Evolutionary conservation across 2,888 invertebrate genomes (phyloP), one percentile per base, ranked within the genome.

Genomic region (Ganaspis brasiliensis): DNA sequence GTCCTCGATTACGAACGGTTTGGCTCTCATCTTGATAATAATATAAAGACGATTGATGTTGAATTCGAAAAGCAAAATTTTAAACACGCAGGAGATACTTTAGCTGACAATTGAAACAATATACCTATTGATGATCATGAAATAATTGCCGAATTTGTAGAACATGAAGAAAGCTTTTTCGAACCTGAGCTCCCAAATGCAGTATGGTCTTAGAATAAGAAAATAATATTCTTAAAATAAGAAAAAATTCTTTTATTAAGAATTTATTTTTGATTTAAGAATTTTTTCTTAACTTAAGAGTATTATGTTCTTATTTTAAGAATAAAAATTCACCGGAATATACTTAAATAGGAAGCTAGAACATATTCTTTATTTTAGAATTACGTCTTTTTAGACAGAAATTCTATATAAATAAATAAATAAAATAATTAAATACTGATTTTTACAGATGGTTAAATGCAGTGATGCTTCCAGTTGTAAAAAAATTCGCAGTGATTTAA

Each of bases 31-130:
- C 80, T 89, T n/a, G 83, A 89, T 78, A 59, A 67, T 24, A 70
- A 72, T 57, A 85, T 85, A 14, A 81, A 78, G 74, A 90, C 85
- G 5, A 81, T 87, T 73, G 86, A 91, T 74, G 19, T 73, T 5
- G 81, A 88, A 21, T 75, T 89, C 49, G 90, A 90, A 81, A 80
- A 75, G 72, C 52, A 79, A 71, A 89, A 91, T 80, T 91, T 91
- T 77, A 74, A 81, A 59, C 74, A 82, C 59, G 89, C 88, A 40
- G 89, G 89, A 12, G 77, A 87, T 72, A 80, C 79, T 19, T 77
- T 90, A 45, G 85, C 87, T 52, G 80, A 87, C 76, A 81, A 88
- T 31, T 90, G 89, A 88, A 40, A 40, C 9, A 40, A 40, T 9
- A 40, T 40, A 9, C 2, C 40, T 12, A 40, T 40, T 40, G 67